A percentile compares a stretch with the other conserved stretches of the same genome.
These are phyloP conservation scores for Pseudoips prasinana DNA, from an alignment of 2,888 invertebrate species.

Conservation along the genomic window DNA sequence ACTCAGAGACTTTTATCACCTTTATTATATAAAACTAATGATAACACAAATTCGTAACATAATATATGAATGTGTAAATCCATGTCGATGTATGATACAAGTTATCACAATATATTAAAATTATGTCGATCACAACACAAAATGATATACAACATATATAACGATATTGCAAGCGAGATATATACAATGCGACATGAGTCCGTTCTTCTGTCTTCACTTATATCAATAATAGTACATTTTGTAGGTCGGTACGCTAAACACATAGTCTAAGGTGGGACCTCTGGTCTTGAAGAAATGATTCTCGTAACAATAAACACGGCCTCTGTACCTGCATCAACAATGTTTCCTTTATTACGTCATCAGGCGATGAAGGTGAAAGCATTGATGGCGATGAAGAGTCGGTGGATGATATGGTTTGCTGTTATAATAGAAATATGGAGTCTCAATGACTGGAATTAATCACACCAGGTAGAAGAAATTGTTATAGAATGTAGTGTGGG, in stretches of 20 bases:
- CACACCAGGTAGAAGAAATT: not conserved
- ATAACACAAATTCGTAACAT: slow-evolving; percentile 39
- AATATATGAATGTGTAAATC: slow-evolving; percentile 42
- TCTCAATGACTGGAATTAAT: not conserved
- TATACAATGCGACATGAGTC: slow-evolving; percentile 47
- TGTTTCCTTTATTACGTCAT: slow-evolving; percentile 42
- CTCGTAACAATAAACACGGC: slow-evolving; percentile 79
- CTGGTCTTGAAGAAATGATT: slow-evolving; percentile 80
- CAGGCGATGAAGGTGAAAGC: slow-evolving; percentile 22
- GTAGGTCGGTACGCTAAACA: slow-evolving; percentile 77
- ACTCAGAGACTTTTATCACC: slow-evolving; percentile 56
- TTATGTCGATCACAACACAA: slow-evolving; percentile 67
- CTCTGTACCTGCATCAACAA: slow-evolving; percentile 80
- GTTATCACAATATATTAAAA: slow-evolving; percentile 69
- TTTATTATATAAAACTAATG: slow-evolving; percentile 62
- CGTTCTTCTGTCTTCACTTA: slow-evolving; percentile 42
- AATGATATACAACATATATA: slow-evolving; percentile 58
- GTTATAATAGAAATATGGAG: not conserved
- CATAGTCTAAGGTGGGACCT: slow-evolving; percentile 74
- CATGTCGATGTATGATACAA: slow-evolving; percentile 38
- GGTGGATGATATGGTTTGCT: slow-evolving; percentile 2
- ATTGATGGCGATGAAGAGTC: slow-evolving; percentile 4
- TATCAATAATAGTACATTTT: slow-evolving; percentile 77
- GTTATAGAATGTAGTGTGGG: no score
- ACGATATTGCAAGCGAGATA: slow-evolving; percentile 56